A percentile compares a stretch with the other conserved stretches of the same genome.
Evolutionary conservation across 23 tunicate genomes (phyloP).

Genomic region (Oikopleura vanhoeffeni): DNA sequence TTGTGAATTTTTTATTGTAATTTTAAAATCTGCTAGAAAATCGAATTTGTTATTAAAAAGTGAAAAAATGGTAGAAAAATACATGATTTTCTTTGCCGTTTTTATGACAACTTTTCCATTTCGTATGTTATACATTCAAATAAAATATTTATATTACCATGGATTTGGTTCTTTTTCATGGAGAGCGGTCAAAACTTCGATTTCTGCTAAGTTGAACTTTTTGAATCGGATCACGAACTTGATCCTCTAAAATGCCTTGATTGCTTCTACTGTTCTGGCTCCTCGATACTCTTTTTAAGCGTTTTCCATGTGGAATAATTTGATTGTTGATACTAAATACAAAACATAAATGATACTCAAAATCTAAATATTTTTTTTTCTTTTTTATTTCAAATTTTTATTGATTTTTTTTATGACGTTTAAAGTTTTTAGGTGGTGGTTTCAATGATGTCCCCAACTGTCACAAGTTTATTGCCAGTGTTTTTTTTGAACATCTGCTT

Average conservation of each 20-base stretch:
- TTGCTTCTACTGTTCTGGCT: constrained; percentile 39
- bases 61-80: too few species aligned
- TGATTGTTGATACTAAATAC: constrained; percentile 62
- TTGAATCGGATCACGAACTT: constrained; percentile 57
- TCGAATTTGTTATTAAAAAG: background rate
- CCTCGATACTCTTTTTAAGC: constrained; percentile 78
- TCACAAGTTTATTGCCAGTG: too few species aligned
- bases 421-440: too few species aligned
- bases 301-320: constrained; percentile 56
- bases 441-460: too few species aligned
- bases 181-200: constrained; percentile 40
- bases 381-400: too few species aligned
- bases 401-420: too few species aligned
- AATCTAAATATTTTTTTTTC: too few species aligned
- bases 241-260: constrained; percentile 32
- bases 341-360: background rate
- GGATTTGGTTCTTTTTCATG: background rate
- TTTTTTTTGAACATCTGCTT: too few species aligned
- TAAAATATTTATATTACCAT: background rate
- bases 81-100: too few species aligned
- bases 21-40: background rate
- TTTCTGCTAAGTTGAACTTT: constrained; percentile 41
- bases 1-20: too few species aligned
- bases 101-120: too few species aligned
- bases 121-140: too few species aligned